A percentile compares a stretch with the other conserved stretches of the same genome.
These are phyloP conservation scores for Heliconius melpomene DNA, from an alignment of 1,140 invertebrate species.

Conservation along the genomic window DNA sequence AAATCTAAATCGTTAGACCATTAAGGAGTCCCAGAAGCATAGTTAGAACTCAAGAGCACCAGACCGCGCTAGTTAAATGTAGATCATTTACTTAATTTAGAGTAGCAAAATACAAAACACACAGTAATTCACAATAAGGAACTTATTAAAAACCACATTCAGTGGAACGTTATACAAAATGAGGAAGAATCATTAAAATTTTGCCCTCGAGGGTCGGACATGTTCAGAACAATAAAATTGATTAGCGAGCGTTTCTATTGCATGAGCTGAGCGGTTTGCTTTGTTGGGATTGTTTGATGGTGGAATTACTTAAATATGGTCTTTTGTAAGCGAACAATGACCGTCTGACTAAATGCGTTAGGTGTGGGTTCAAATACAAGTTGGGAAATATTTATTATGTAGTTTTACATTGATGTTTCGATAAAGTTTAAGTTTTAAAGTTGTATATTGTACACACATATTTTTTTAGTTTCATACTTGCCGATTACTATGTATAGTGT, in stretches of 20 bases:
- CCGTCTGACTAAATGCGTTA: background rate
- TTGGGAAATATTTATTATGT: background rate
- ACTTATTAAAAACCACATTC: conserved; percentile 40
- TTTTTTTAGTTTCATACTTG: background rate
- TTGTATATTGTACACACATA: too few relatives aligned
- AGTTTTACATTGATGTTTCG: too few relatives aligned
- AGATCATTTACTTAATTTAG: background rate
- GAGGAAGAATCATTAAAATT: conserved; percentile 48
- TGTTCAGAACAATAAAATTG: conserved; percentile 32
- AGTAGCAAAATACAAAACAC: conserved; percentile 3
- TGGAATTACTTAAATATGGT: conserved; percentile 7
- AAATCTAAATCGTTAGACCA: background rate
- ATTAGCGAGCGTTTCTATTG: conserved; percentile 17
- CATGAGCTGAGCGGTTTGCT: conserved; percentile 14
- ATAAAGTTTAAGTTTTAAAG: too few relatives aligned
- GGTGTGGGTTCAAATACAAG: background rate
- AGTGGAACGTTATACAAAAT: conserved; percentile 43
- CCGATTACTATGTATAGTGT: background rate
- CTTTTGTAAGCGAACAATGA: background rate
- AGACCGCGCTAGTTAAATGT: background rate
- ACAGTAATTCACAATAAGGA: conserved; percentile 23
- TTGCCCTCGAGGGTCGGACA: conserved; percentile 41
- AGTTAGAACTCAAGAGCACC: background rate
- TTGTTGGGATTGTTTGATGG: background rate
- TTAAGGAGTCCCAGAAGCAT: too few relatives aligned